Evolutionary conservation across 2,888 invertebrate genomes (phyloP).

Genomic region (Petrolisthes cinctipes): DNA sequence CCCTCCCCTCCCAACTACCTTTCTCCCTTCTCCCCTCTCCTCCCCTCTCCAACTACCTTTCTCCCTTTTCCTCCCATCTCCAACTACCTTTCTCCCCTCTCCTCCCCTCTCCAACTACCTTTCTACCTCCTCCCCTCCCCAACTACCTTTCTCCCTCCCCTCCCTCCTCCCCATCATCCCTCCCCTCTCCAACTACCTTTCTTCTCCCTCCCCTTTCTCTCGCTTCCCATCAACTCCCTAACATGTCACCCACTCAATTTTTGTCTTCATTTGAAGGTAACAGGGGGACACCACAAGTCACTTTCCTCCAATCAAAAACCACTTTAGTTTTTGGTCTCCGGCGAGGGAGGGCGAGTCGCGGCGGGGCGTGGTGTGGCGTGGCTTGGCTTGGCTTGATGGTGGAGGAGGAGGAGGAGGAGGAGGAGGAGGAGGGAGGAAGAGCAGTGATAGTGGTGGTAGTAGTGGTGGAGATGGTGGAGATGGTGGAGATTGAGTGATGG

Average conservation of each 20-base stretch:
- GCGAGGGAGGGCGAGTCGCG: conserved; percentile 9
- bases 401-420: not conserved
- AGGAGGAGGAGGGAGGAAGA: not conserved
- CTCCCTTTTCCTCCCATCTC: not conserved
- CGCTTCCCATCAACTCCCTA: not conserved
- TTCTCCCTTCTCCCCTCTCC: not conserved
- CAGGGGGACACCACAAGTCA: conserved; percentile 54
- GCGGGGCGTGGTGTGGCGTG: no score
- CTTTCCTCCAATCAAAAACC: conserved; percentile 58
- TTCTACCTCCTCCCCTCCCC: not conserved
- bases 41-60: not conserved
- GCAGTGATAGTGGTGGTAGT: conserved; percentile 11
- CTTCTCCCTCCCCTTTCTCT: not conserved
- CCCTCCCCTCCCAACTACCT: not conserved
- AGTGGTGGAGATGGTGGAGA: no score
- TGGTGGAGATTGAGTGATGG: no score
- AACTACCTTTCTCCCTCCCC: not conserved
- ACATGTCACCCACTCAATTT: conserved; percentile 55
- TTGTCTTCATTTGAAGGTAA: conserved; percentile 59
- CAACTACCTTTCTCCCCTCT: not conserved
- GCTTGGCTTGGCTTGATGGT: no score
- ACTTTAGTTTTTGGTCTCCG: conserved; percentile 49
- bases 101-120: not conserved
- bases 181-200: not conserved
- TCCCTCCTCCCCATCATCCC: not conserved